phyloP scores from a whole-genome alignment of 2,888 invertebrate species.

The Macrosoma leucophasiata region DNA sequence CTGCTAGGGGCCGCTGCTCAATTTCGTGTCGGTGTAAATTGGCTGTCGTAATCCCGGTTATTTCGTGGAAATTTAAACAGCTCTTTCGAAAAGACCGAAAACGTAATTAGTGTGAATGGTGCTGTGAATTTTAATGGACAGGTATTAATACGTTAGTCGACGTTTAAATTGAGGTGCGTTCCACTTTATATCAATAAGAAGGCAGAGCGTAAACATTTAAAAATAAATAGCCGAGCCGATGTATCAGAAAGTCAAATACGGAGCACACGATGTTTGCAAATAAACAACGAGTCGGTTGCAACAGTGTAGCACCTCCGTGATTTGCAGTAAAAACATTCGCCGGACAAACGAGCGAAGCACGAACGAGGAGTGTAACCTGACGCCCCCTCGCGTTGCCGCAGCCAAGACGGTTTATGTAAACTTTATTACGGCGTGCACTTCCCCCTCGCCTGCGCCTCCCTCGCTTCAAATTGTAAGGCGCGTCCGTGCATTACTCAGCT shows the following conservation, averaged over 20 bases:
- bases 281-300: conserved; percentile 53
- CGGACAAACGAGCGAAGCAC: conserved; percentile 47
- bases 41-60: conserved; percentile 55
- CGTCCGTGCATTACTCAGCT: conserved; percentile 65
- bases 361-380: conserved; percentile 49
- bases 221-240: conserved; percentile 50
- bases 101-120: conserved; percentile 17
- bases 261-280: conserved; percentile 52
- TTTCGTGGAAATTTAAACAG: conserved; percentile 48
- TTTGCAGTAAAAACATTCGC: conserved; percentile 63
- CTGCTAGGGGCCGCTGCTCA: conserved; percentile 58
- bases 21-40: conserved; percentile 64
- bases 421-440: conserved; percentile 66
- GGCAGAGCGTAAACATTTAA: conserved; percentile 34
- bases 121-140: conserved; percentile 18
- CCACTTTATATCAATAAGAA: no score
- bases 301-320: conserved; percentile 62
- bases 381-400: conserved; percentile 42
- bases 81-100: conserved; percentile 30
- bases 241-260: conserved; percentile 54
- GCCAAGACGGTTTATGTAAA: conserved; percentile 68
- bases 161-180: no score
- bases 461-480: conserved; percentile 43
- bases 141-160: conserved; percentile 10
- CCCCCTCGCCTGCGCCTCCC: conserved; percentile 31